Evolutionary conservation across 2,113 vertebrate species (phyloP).

Genomic region (Atherinomorus stipes): DNA sequence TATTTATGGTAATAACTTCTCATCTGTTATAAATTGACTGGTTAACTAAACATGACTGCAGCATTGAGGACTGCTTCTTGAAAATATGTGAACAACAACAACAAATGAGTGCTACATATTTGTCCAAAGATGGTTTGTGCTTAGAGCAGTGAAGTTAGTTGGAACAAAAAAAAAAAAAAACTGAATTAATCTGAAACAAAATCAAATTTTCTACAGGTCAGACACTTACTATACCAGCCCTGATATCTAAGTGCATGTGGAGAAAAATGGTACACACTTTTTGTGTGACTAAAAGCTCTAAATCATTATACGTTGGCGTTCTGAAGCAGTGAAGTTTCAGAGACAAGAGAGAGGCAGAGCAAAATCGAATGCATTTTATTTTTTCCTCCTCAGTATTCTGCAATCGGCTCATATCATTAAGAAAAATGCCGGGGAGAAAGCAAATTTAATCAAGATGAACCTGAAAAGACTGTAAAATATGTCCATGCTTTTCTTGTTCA

Average conservation of each 20-base stretch:
- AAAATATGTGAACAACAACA: no score
- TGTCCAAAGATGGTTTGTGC: no score
- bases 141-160: no score
- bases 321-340: conserved; percentile 27
- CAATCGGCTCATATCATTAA: conserved; percentile 39
- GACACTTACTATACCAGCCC: no score
- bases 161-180: no score
- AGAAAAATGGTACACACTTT: background rate
- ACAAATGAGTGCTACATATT: no score
- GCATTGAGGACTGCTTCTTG: no score
- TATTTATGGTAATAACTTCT: no score
- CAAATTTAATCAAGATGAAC: conserved; percentile 21
- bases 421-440: background rate
- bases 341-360: conserved; percentile 17
- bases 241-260: background rate
- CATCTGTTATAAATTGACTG: no score
- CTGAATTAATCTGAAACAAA: no score
- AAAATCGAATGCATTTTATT: conserved; percentile 46
- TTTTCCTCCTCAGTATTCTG: conserved; percentile 16
- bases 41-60: no score
- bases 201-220: no score
- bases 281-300: conserved; percentile 14
- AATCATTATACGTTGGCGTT: conserved; percentile 13
- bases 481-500: conserved; percentile 16
- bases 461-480: conserved; percentile 37